Base-by-base conservation (phyloP, 2,113 vertebrate species). In the Dryoscopus gambensis region DNA sequence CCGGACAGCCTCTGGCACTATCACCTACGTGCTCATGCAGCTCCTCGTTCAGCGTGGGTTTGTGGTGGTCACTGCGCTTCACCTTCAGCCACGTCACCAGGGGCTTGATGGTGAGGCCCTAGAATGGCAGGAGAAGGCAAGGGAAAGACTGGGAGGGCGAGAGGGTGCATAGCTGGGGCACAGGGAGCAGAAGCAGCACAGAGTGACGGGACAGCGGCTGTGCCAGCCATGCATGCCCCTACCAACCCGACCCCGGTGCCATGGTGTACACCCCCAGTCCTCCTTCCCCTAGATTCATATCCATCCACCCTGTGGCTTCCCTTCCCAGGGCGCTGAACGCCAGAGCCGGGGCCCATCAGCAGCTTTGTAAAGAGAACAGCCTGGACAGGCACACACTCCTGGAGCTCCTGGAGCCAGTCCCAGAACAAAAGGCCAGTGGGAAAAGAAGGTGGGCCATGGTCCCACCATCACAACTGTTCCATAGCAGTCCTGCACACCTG, bases 21-120 rank as follows among this genome's bases (percentile, higher is more conserved):
- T 84, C 92, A 98, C 98, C 97, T 96, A 99, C 99, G 9, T 99
- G 98, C 97, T 99, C 99, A 2, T 99, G 99, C 69, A 99, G 99
- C 96, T 99, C 99, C 98, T 99, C 99, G 0, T 99, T 99, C 97
- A 99, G 98, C 5, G 99, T 99, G 27, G 99, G 99, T 90, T 99
- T 99, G 96, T 99, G 98, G 97, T 98, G 99, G 67, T 99, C 99
- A 37, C 98, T 98, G 39, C 99, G 98, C 91, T 99, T 99, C 92
- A 99, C 99, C 97, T 99, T 99, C 92, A 99, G 98, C 99, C 99
- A 99, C 2, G 99, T 99, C 55, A 99, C 99, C 77, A 99, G 97
- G 17, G 99, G 99, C 93, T 99, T 99, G 97, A 99, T 99, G 95
- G 99, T 99, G 97, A 99, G 98, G 92, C 99, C 99, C 99, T 99